phyloP scores from a whole-genome alignment of 23 tunicate genomes.

The Diplosoma virens region DNA sequence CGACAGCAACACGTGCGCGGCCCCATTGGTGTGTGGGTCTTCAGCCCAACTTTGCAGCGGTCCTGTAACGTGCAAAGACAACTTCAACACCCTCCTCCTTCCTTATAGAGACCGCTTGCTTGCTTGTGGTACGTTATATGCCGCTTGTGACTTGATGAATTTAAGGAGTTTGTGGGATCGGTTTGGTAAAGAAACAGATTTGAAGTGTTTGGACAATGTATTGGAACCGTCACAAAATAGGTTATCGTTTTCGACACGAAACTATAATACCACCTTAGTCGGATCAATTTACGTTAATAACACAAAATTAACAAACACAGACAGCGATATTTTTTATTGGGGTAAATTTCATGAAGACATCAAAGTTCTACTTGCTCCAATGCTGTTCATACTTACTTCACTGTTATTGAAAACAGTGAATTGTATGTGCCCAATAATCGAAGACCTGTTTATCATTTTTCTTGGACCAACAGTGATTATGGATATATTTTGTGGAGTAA shows the following conservation, averaged over 20 bases:
- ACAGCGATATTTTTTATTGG: not conserved
- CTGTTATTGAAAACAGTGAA: not conserved
- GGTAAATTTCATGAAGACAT: not conserved
- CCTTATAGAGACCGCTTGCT: constrained; percentile 35
- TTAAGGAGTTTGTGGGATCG: not conserved
- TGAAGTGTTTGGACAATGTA: not conserved
- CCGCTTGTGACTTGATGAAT: constrained; percentile 28
- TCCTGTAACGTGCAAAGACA: constrained; percentile 23
- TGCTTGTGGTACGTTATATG: constrained; percentile 42
- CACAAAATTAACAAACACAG: no score
- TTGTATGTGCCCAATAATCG: not conserved
- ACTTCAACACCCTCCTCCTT: constrained; percentile 33
- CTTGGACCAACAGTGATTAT: not conserved
- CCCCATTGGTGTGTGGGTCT: constrained; percentile 10
- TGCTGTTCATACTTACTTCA: not conserved
- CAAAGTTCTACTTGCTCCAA: not conserved
- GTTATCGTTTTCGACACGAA: no score
- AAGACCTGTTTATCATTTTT: no score
- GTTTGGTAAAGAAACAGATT: not conserved
- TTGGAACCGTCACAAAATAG: no score
- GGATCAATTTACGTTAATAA: not conserved
- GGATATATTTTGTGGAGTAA: no score
- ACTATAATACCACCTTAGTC: not conserved
- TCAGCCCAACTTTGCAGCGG: not conserved
- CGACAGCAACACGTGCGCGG: constrained; percentile 31